Evolutionary conservation across 2,113 vertebrate genomes (phyloP), one percentile per base, ranked within the genome.

Genomic region (Cyprinodon variegatus): DNA sequence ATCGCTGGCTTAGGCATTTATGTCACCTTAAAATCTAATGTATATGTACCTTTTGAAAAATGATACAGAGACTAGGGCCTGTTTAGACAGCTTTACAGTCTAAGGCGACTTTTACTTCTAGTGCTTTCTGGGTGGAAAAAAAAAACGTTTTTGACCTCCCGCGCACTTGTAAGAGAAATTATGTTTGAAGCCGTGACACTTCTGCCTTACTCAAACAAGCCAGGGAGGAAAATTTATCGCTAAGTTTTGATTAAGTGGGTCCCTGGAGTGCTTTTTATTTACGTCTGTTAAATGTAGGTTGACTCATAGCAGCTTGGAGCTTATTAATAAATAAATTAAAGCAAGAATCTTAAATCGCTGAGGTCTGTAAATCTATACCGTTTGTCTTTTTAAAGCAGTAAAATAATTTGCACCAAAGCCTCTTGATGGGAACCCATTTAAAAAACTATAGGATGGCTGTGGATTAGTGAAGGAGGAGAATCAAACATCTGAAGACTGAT

Each of bases 201-300:
- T 81, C 64, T 63, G 77, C 70, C 74, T 82, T 83, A n/a, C 17
- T 57, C 78, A 81, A 75, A 81, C 72, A 59, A 76, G 62, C 59
- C 41, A 7, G n/a, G 40, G 50, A 63, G 68, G 73, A 17, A 46
- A 65, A 83, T 85, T 29, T 39, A 68, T 43, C 60, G 59, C 43
- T 41, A 11, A 13, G 22, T 29, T 57, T 66, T 68, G 67, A 57
- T n/a, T 4, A 37, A 59, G 40, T 43, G 62, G 37, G 57, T 53
- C 65, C 39, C 45, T 8, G 29, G 15, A 40, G 48, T 48, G 40
- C n/a, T 80, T 78, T 73, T 68, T 45, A 65, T 76, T 76, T 43
- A 66, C 43, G 61, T 11, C 37, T 76, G 45, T 38, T 46, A 60
- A 22, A 22, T 62, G 38, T 41, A 17, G 46, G 40, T 59, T 65